phyloP scores from a whole-genome alignment of 37 sponge, comb jelly and placozoan genomes.

The Beroe ovata region DNA sequence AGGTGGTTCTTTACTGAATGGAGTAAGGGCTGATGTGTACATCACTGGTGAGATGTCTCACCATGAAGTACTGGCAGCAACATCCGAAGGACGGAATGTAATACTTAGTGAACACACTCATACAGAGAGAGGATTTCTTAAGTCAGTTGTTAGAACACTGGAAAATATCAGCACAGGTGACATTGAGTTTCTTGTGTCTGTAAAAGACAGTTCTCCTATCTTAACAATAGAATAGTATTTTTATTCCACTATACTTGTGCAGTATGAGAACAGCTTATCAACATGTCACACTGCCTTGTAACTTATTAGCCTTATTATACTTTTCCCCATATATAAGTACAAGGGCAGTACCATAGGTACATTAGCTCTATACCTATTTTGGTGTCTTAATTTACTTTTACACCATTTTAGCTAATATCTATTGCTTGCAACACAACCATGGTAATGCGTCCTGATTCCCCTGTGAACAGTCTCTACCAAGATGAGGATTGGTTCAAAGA shows the following conservation, averaged over 20 bases:
- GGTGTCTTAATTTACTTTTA: no score
- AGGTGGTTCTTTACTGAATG: constrained; percentile 77
- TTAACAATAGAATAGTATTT: constrained; percentile 72
- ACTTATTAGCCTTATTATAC: no score
- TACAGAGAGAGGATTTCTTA: constrained; percentile 91
- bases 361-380: no score
- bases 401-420: no score
- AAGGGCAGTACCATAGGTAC: no score
- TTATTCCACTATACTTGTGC: no score
- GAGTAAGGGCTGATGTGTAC: constrained; percentile 75
- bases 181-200: constrained; percentile 72
- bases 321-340: no score
- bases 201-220: constrained; percentile 77
- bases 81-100: constrained; percentile 74
- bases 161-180: constrained; percentile 49
- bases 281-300: no score
- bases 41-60: constrained; percentile 93
- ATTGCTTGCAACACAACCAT: no score
- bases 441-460: constrained; percentile 56
- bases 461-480: neutral
- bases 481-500: constrained; percentile 67
- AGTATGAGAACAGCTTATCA: no score
- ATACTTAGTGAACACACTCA: constrained; percentile 92
- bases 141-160: constrained; percentile 67
- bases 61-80: constrained; percentile 89